phyloP scores from a whole-genome alignment of 2,797 vertebrate species.

The Xiphophorus birchmanni region DNA sequence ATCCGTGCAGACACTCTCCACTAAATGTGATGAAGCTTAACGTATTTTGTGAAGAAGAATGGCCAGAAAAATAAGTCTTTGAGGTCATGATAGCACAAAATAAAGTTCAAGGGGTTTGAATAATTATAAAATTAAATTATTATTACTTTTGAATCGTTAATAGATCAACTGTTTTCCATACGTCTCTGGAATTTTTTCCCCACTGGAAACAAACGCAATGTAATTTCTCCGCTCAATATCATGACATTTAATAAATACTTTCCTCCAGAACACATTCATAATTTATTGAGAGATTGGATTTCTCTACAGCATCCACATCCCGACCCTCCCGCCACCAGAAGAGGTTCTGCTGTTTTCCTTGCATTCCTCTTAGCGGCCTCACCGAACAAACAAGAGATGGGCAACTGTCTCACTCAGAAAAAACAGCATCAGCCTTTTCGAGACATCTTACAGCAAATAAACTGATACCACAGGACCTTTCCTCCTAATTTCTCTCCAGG shows the following conservation, averaged over 20 bases:
- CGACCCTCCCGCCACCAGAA: not conserved
- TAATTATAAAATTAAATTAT: not conserved
- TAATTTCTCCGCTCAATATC: constrained; percentile 64
- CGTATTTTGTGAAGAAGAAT: not conserved
- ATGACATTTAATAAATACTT: constrained; percentile 74
- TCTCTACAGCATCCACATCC: constrained; percentile 40
- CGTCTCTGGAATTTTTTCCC: not conserved
- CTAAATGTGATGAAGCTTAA: not conserved
- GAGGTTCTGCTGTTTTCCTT: constrained; percentile 3
- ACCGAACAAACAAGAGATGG: too few species aligned
- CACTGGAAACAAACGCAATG: constrained; percentile 31
- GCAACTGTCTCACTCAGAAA: constrained; percentile 5
- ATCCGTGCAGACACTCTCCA: not conserved
- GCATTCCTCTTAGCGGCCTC: constrained; percentile 13
- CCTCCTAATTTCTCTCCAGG: constrained; percentile 31
- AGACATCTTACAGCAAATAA: constrained; percentile 25
- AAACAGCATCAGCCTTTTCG: constrained; percentile 8
- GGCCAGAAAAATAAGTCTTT: not conserved
- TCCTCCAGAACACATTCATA: constrained; percentile 71
- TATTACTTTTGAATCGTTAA: not conserved
- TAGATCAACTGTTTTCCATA: not conserved
- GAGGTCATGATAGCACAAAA: not conserved
- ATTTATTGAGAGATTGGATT: constrained; percentile 69
- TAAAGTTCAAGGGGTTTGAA: not conserved
- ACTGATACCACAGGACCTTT: constrained; percentile 15